phyloP scores from a whole-genome alignment of 2,797 vertebrate genomes.

The Fistularia commersonii region DNA sequence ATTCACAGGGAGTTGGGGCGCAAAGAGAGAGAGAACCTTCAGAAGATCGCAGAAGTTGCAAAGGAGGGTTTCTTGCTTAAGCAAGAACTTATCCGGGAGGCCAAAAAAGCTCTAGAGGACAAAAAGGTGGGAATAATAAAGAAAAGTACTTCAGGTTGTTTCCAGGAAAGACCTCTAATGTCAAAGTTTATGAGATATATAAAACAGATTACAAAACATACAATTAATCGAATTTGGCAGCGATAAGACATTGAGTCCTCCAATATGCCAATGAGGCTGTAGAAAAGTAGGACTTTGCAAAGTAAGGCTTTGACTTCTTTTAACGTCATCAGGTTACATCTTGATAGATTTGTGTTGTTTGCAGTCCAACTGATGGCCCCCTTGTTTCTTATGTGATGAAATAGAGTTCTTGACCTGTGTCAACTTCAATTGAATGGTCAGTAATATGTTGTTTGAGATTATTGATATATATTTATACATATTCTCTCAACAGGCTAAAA shows the following conservation, averaged over 20 bases:
- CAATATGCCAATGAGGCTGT: too few species aligned
- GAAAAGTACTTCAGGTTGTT: background rate
- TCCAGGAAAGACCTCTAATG: background rate
- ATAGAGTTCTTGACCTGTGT: background rate
- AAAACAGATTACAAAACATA: background rate
- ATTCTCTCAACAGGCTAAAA: constrained; percentile 67
- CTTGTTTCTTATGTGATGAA: too few species aligned
- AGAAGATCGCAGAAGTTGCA: constrained; percentile 84
- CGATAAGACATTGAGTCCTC: too few species aligned
- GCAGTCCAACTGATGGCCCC: too few species aligned
- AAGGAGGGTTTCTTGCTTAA: constrained; percentile 86
- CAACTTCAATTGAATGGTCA: too few species aligned
- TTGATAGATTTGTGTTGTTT: too few species aligned
- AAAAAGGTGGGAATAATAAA: constrained; percentile 75
- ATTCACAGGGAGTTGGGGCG: constrained; percentile 83
- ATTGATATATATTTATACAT: background rate
- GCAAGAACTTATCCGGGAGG: constrained; percentile 85
- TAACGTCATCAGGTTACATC: too few species aligned
- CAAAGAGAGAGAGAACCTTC: constrained; percentile 81
- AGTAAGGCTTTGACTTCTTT: too few species aligned
- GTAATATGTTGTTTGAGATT: background rate
- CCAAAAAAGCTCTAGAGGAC: constrained; percentile 80
- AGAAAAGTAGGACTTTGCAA: too few species aligned
- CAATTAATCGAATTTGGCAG: too few species aligned
- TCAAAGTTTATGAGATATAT: background rate